Evolutionary conservation across 1,140 invertebrate genomes (phyloP).

Genomic region (Diabrotica undecimpunctata): DNA sequence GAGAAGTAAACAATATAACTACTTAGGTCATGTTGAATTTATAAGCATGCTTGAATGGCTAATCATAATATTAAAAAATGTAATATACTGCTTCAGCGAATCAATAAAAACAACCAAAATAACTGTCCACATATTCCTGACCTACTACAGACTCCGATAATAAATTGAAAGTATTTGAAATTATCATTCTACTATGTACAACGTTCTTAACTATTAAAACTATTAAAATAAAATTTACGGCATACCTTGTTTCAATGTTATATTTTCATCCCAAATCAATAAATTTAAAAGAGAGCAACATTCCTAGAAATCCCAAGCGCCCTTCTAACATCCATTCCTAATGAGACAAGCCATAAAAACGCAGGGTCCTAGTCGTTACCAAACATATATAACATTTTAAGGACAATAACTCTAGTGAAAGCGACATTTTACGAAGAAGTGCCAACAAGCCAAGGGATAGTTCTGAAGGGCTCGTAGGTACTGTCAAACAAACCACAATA

Average conservation of each 20-base stretch:
- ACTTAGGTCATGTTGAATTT: too few species aligned
- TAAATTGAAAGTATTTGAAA: too few species aligned
- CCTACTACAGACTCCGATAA: too few species aligned
- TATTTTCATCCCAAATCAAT: neutral
- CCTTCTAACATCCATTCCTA: neutral
- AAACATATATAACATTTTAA: conserved; percentile 16
- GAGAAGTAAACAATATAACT: too few species aligned
- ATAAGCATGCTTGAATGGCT: too few species aligned
- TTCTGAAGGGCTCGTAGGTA: conserved; percentile 23
- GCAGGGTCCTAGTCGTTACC: neutral
- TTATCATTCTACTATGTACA: too few species aligned
- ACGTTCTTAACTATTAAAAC: too few species aligned
- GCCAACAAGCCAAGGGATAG: neutral
- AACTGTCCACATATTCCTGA: too few species aligned
- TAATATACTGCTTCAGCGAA: too few species aligned
- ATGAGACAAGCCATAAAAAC: neutral
- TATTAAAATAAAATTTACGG: conserved; percentile 1
- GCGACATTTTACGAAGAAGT: conserved; percentile 23
- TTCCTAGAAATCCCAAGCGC: conserved; percentile 1
- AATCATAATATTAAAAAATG: too few species aligned
- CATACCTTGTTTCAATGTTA: neutral
- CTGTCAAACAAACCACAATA: conserved; percentile 33
- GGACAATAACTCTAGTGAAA: conserved; percentile 21
- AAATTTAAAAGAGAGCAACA: conserved; percentile 1
- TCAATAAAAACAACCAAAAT: too few species aligned